These are phyloP conservation scores for Drosophila pallidifrons DNA, from an alignment of 1,140 invertebrate species.

Conservation along the genomic window DNA sequence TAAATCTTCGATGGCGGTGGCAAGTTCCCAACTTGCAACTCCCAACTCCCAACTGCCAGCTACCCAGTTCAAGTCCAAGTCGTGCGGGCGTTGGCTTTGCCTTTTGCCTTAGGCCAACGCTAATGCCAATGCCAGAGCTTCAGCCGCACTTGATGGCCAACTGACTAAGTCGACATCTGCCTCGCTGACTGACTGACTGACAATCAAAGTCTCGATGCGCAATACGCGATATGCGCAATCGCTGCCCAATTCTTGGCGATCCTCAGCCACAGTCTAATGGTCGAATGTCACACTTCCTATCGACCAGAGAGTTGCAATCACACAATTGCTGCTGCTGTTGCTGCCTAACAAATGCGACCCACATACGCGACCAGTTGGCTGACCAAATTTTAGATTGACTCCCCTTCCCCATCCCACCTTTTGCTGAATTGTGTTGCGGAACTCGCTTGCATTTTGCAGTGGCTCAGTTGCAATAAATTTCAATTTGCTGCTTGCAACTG, in stretches of 20 bases:
- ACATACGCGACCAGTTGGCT: slow-evolving; percentile 78
- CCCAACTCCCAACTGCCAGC: slow-evolving; percentile 26
- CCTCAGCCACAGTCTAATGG: slow-evolving; percentile 62
- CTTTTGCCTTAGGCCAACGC: slow-evolving; percentile 17
- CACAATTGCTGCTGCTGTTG: slow-evolving; percentile 17
- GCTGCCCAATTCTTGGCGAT: slow-evolving; percentile 34
- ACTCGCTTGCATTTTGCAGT: slow-evolving; percentile 72
- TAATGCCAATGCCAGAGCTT: slow-evolving; percentile 12
- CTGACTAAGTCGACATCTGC: slow-evolving; percentile 53
- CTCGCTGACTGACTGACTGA: slow-evolving; percentile 68
- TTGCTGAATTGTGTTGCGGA: slow-evolving; percentile 24
- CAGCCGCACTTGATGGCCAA: slow-evolving; percentile 58
- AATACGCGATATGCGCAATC: slow-evolving; percentile 45
- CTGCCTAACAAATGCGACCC: slow-evolving; percentile 74
- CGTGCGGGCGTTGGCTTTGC: slow-evolving; percentile 75
- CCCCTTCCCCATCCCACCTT: neutral
- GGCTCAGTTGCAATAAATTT: slow-evolving; percentile 80
- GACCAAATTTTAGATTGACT: slow-evolving; percentile 66
- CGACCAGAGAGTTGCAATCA: slow-evolving; percentile 29
- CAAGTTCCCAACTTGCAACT: slow-evolving; percentile 61
- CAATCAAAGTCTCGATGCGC: slow-evolving; percentile 63
- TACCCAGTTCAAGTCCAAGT: slow-evolving; percentile 53
- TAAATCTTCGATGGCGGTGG: slow-evolving; percentile 81
- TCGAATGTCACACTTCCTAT: slow-evolving; percentile 73
- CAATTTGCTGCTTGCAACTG: slow-evolving; percentile 68